phyloP scores from a whole-genome alignment of 1,140 invertebrate genomes.

The Ceratoteleas bidentatus region DNA sequence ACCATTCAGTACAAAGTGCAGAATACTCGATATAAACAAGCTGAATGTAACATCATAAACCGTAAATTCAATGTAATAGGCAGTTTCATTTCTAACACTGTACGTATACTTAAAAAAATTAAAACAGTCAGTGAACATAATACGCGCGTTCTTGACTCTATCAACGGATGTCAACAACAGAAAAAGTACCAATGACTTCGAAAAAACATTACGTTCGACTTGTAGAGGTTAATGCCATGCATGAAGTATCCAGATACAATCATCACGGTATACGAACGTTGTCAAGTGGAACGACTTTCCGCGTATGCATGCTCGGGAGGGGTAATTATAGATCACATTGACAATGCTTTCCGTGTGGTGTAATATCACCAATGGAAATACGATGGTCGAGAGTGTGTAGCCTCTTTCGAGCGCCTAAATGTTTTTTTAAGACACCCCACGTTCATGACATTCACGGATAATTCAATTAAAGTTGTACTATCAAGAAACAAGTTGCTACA shows the following conservation, averaged over 20 bases:
- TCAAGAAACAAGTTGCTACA: too few species aligned
- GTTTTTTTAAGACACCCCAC: background rate
- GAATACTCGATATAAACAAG: too few species aligned
- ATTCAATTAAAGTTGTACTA: too few species aligned
- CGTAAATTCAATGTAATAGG: too few species aligned
- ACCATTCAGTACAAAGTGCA: too few species aligned
- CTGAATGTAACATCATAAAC: too few species aligned
- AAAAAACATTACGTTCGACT: constrained; percentile 37
- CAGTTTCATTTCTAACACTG: background rate
- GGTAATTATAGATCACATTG: constrained; percentile 57
- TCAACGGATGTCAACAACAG: constrained; percentile 25
- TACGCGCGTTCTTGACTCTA: constrained; percentile 14
- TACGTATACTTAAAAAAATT: too few species aligned
- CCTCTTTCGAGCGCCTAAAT: constrained; percentile 8
- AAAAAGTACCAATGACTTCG: constrained; percentile 25
- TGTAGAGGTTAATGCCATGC: constrained; percentile 57
- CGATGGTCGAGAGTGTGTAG: background rate
- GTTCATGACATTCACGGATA: background rate
- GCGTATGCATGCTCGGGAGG: constrained; percentile 27
- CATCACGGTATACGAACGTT: constrained; percentile 43
- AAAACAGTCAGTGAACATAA: background rate
- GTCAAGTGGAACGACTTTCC: constrained; percentile 60
- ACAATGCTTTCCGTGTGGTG: constrained; percentile 40
- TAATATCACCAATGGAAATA: constrained; percentile 35
- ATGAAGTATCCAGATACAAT: constrained; percentile 40